A percentile compares a stretch with the other conserved stretches of the same genome.
These are phyloP conservation scores for Xylophagus ater DNA, from an alignment of 2,888 invertebrate genomes.

Conservation along the genomic window DNA sequence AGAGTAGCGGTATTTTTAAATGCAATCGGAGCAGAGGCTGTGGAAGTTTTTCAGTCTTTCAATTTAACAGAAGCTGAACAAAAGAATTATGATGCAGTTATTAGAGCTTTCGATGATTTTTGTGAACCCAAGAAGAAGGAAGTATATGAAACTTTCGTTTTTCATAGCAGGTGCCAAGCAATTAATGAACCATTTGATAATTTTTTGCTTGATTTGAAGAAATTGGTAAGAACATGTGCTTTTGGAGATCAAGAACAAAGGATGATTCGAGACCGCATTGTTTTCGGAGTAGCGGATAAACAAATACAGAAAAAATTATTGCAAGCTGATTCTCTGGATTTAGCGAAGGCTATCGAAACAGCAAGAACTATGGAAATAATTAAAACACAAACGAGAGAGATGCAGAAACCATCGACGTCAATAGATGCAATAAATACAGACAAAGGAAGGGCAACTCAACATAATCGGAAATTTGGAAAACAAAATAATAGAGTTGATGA, in stretches of 20 bases:
- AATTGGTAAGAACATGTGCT: constrained; percentile 4
- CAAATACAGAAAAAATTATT: constrained; percentile 6
- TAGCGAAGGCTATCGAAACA: constrained; percentile 1
- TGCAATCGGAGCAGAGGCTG: constrained; percentile 17
- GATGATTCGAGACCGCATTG: constrained; percentile 9
- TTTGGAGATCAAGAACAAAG: constrained; percentile 3
- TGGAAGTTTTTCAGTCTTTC: constrained; percentile 20
- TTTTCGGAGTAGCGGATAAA: constrained; percentile 7
- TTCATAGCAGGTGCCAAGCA: constrained; percentile 4
- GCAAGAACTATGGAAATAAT: background rate
- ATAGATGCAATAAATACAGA: background rate
- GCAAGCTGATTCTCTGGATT: background rate
- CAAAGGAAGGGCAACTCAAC: background rate
- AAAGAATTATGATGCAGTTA: constrained; percentile 13
- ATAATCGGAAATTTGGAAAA: background rate
- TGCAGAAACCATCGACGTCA: constrained; percentile 1
- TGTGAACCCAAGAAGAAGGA: constrained; percentile 8
- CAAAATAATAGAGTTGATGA: too few relatives aligned
- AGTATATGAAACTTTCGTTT: constrained; percentile 4
- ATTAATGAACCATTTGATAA: constrained; percentile 7
- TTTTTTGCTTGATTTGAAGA: constrained; percentile 11
- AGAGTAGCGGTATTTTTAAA: constrained; percentile 20
- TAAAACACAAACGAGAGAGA: background rate
- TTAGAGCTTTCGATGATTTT: constrained; percentile 16
- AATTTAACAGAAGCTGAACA: constrained; percentile 15